Percentiles rank a stretch among this genome's conserved stretches.
Evolutionary conservation across 2,113 vertebrate species (phyloP).

Genomic region (Micromys minutus): DNA sequence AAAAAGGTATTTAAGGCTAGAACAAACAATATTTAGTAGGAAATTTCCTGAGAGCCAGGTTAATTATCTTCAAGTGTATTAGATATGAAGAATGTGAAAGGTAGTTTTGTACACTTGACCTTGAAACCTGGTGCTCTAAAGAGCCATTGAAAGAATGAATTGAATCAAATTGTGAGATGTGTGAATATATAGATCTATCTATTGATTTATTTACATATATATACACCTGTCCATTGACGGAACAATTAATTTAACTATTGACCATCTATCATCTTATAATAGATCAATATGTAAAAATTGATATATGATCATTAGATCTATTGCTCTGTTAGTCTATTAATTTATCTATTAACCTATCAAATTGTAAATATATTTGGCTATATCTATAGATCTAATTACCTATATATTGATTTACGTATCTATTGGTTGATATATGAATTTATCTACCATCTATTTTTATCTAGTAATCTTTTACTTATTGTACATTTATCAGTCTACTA

Average conservation of each 20-base stretch:
- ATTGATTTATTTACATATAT: not conserved
- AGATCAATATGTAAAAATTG: not conserved
- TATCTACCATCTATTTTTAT: not conserved
- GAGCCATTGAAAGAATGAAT: not conserved
- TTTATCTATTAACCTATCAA: not conserved
- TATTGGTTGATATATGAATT: not conserved
- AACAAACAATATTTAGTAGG: not conserved
- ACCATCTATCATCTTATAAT: not conserved
- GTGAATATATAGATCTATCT: not conserved
- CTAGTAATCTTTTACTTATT: not conserved
- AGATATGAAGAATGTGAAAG: not conserved
- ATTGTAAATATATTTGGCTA: not conserved
- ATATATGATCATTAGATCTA: not conserved
- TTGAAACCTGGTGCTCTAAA: not conserved
- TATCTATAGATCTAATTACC: not conserved
- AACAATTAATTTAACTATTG: not conserved
- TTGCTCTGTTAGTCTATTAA: not conserved
- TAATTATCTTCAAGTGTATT: not conserved
- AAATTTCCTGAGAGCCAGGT: accelerated
- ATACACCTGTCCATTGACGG: too few species aligned
- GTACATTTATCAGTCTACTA: not conserved
- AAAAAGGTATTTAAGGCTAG: not conserved
- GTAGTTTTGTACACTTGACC: not conserved
- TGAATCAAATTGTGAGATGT: not conserved
- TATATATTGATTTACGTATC: not conserved